These are phyloP conservation scores for Sphyrna mokarran DNA, from an alignment of 2,113 vertebrate species.

Conservation along the genomic window DNA sequence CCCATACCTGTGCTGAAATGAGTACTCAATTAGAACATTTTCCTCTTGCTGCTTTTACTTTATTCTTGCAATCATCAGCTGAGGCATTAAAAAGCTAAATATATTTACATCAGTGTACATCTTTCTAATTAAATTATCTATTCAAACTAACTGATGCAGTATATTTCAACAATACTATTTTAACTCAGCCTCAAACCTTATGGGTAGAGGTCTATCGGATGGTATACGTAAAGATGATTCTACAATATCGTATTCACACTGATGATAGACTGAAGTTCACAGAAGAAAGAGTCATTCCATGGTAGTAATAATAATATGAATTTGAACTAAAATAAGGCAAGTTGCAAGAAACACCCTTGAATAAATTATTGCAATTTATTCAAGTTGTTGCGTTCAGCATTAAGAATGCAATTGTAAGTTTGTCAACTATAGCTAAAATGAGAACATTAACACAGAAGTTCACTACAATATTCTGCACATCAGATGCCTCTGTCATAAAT, in stretches of 20 bases:
- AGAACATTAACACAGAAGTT: neutral
- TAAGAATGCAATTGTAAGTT: neutral
- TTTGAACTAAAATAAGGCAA: neutral
- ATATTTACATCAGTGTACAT: neutral
- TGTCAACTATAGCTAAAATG: neutral
- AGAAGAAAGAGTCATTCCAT: neutral
- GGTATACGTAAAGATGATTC: neutral
- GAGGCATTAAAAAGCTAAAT: neutral
- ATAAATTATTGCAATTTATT: neutral
- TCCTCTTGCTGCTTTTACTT: neutral
- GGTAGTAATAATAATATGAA: neutral
- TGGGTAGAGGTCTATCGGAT: neutral
- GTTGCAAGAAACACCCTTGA: neutral
- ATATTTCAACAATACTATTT: neutral
- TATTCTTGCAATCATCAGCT: neutral
- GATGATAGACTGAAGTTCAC: neutral
- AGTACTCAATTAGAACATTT: neutral
- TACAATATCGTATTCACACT: neutral
- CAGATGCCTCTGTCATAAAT: neutral
- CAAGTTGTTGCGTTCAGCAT: neutral
- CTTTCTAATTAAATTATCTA: neutral
- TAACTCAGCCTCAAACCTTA: neutral
- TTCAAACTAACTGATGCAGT: neutral
- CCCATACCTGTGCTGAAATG: neutral
- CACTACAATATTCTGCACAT: neutral